A percentile compares a stretch with the other conserved stretches of the same genome.
These are phyloP conservation scores for Pinna nobilis DNA, from an alignment of 1,140 invertebrate genomes.

Conservation along the genomic window DNA sequence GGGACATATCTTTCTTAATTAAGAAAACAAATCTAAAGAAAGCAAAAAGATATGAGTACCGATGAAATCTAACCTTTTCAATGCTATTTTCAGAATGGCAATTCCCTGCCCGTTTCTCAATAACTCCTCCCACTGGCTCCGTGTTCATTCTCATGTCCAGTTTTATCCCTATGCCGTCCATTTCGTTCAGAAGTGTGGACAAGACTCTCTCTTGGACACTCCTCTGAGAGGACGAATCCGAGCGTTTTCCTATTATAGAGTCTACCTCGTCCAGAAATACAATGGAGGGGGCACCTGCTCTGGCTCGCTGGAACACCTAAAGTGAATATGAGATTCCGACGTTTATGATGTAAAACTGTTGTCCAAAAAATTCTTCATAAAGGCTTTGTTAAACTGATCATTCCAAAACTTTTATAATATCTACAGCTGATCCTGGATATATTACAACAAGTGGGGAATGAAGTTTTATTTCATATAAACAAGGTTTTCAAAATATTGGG, in stretches of 20 bases:
- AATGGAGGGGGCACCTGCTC: conserved; percentile 67
- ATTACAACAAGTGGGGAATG: too few species aligned
- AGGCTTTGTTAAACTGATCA: too few species aligned
- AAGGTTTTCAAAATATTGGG: too few species aligned
- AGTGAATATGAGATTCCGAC: conserved; percentile 1
- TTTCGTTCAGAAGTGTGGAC: conserved; percentile 70
- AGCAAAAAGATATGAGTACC: too few species aligned
- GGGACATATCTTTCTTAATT: too few species aligned
- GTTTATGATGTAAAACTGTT: too few species aligned
- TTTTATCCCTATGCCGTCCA: conserved; percentile 78
- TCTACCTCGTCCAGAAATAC: conserved; percentile 72
- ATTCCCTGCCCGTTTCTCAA: not conserved
- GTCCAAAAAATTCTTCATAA: too few species aligned
- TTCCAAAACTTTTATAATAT: too few species aligned
- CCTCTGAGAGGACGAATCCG: conserved; percentile 65
- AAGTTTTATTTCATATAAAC: too few species aligned
- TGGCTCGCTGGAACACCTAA: conserved; percentile 70
- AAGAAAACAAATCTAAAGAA: not conserved
- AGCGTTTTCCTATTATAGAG: conserved; percentile 68
- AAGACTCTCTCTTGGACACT: conserved; percentile 69
- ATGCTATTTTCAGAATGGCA: not conserved
- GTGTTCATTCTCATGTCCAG: conserved; percentile 55
- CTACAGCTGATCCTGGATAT: too few species aligned
- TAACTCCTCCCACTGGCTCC: not conserved
- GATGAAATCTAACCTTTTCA: not conserved